phyloP scores from a whole-genome alignment of 2,797 vertebrate species.

The Cyclura pinguis region DNA sequence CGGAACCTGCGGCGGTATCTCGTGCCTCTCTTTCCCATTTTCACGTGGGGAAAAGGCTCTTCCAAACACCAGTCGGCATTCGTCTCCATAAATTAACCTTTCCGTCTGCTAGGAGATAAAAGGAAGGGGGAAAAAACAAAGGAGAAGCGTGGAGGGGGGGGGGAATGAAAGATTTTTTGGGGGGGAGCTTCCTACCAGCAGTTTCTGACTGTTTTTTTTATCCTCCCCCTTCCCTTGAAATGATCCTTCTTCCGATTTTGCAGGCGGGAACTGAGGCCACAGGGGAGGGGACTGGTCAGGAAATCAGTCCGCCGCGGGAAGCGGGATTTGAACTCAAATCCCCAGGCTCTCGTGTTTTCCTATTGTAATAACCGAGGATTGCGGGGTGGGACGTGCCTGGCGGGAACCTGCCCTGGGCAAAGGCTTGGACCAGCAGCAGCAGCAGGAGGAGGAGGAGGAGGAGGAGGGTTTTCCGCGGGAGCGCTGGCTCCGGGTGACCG shows the following conservation, averaged over 20 bases:
- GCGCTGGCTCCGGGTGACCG: too few species aligned
- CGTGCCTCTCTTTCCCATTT: neutral
- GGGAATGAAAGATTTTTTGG: neutral
- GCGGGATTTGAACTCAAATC: neutral
- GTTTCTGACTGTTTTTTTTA: neutral
- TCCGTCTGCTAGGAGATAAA: neutral
- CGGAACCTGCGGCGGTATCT: neutral
- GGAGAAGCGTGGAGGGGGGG: too few species aligned
- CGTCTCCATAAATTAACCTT: conserved; percentile 16
- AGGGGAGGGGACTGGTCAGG: neutral
- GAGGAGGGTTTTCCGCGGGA: too few species aligned
- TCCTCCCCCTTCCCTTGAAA: too few species aligned
- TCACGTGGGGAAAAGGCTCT: neutral
- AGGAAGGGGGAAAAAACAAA: neutral
- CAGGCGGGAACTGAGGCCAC: neutral
- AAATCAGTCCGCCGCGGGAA: too few species aligned
- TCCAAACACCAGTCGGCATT: neutral
- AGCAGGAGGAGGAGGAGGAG: too few species aligned
- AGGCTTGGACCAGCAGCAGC: too few species aligned
- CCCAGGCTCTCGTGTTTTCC: neutral
- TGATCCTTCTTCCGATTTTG: neutral
- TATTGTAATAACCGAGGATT: neutral
- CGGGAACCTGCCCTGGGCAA: neutral
- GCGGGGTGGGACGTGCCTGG: neutral
- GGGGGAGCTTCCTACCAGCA: neutral